Percentiles rank a stretch among this genome's conserved stretches.
phyloP scores from a whole-genome alignment of 2,113 vertebrate genomes.

The Colinus virginianus region DNA sequence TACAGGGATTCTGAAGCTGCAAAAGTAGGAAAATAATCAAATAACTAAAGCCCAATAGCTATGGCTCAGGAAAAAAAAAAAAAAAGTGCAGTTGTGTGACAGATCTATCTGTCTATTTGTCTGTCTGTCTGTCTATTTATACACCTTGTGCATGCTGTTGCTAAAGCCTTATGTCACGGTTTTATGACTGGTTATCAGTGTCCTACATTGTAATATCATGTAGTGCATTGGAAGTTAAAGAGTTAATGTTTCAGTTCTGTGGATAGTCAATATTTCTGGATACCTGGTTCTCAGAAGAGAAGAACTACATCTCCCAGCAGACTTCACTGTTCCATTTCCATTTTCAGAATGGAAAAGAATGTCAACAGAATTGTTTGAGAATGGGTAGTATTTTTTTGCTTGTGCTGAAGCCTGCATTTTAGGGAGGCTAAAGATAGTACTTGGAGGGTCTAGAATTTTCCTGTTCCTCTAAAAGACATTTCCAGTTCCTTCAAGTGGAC shows the following conservation, averaged over 20 bases:
- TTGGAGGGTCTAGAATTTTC: too few species aligned
- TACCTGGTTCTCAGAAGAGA: too few species aligned
- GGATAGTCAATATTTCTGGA: too few species aligned
- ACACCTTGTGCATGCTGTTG: neutral
- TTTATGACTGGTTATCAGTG: too few species aligned
- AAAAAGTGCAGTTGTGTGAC: neutral
- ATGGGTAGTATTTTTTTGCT: neutral
- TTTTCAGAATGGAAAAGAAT: neutral
- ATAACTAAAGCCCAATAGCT: neutral
- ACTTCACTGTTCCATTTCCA: too few species aligned
- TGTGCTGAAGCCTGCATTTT: neutral
- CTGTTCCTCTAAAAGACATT: neutral
- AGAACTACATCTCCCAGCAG: too few species aligned
- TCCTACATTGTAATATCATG: too few species aligned
- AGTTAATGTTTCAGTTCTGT: too few species aligned
- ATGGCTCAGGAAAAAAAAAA: neutral
- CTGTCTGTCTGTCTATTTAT: too few species aligned
- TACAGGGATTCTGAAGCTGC: conserved; percentile 22
- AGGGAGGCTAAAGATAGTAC: neutral
- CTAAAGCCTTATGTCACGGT: neutral
- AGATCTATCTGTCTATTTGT: neutral
- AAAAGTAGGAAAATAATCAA: neutral
- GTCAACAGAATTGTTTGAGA: neutral
- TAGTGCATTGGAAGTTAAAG: too few species aligned
- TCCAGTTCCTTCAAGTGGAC: neutral